Evolutionary conservation across 2,113 vertebrate genomes (phyloP).

Genomic region (Anthoscopus minutus): DNA sequence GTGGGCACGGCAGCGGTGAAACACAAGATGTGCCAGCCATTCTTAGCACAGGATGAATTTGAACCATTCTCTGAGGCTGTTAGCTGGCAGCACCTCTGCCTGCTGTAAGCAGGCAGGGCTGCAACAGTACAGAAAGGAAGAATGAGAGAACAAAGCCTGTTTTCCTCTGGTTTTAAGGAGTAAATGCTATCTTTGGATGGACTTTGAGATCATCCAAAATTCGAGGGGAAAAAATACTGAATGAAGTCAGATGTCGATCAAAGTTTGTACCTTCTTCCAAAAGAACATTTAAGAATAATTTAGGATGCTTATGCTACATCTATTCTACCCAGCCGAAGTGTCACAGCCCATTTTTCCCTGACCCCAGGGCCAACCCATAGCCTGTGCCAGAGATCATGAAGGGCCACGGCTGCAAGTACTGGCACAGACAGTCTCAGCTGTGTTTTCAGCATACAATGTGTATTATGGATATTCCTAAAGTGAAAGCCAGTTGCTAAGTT

Average conservation of each 20-base stretch:
- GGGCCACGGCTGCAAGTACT: neutral
- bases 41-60: neutral
- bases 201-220: neutral
- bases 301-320: fast-evolving
- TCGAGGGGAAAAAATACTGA: neutral
- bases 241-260: neutral
- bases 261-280: neutral
- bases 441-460: neutral
- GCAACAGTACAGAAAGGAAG: neutral
- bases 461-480: neutral
- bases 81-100: neutral
- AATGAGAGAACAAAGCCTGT: neutral
- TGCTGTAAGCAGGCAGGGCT: neutral
- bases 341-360: too few species aligned
- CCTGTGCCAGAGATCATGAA: neutral
- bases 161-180: neutral
- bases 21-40: neutral
- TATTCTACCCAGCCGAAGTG: fast-evolving
- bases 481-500: neutral
- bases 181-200: neutral
- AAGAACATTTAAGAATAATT: neutral
- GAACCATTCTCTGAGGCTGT: neutral
- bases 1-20: conserved; percentile 2
- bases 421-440: fast-evolving
- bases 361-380: neutral